A percentile compares a stretch with the other conserved stretches of the same genome.
Evolutionary conservation across 2,113 vertebrate species (phyloP).

Genomic region (Ornithorhynchus anatinus): DNA sequence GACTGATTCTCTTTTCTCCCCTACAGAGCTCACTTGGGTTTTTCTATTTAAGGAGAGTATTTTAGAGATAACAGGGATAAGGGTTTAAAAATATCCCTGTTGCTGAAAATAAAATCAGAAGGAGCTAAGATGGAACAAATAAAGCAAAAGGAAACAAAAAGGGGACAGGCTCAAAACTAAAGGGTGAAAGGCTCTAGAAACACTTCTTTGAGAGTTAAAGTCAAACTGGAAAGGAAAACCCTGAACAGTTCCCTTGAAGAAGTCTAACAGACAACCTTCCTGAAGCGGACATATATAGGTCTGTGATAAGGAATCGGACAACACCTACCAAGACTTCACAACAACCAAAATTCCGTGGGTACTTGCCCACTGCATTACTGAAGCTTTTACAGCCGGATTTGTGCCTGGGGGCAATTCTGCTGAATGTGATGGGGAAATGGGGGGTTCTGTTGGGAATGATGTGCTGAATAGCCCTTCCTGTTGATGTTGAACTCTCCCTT

Average conservation of each 20-base stretch:
- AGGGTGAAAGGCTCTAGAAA: neutral
- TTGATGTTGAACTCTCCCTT: too few relatives aligned
- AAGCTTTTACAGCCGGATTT: too few relatives aligned
- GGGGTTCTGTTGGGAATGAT: too few relatives aligned
- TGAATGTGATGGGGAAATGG: too few relatives aligned
- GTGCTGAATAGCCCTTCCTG: too few relatives aligned
- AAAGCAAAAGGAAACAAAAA: neutral
- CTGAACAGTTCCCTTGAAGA: neutral
- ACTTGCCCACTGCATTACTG: too few relatives aligned
- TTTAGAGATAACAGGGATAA: neutral
- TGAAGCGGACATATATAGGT: too few relatives aligned
- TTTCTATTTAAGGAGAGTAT: neutral
- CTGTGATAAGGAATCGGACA: neutral
- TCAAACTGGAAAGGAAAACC: neutral
- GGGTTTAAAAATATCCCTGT: neutral
- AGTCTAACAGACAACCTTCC: too few relatives aligned
- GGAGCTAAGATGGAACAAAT: neutral
- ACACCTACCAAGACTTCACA: neutral
- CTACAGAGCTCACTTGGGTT: neutral
- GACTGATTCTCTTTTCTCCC: neutral
- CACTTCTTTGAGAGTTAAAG: neutral
- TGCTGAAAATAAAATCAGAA: neutral
- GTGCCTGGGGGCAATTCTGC: too few relatives aligned
- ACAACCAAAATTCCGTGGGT: too few relatives aligned
- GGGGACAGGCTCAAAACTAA: neutral